Percentiles rank a stretch among this genome's conserved stretches.
Evolutionary conservation across 2,888 invertebrate species (phyloP).

Genomic region (Diaprepes abbreviatus): DNA sequence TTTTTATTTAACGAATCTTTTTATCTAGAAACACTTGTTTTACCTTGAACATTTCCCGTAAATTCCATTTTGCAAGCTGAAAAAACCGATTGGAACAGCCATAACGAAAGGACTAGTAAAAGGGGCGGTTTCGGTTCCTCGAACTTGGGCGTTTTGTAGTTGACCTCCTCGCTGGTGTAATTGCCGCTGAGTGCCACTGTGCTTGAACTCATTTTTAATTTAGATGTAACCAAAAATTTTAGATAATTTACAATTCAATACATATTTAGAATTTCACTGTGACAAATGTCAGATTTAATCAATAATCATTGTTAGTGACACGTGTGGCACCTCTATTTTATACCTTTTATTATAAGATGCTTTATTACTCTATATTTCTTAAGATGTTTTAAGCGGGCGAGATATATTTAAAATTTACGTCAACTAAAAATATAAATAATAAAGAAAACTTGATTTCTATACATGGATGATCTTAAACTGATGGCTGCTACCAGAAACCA

Average conservation of each 20-base stretch:
- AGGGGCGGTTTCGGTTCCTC: constrained; percentile 50
- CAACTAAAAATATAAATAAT: too few relatives aligned
- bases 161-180: constrained; percentile 30
- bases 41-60: constrained; percentile 60
- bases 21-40: constrained; percentile 13
- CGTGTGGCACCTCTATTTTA: too few relatives aligned
- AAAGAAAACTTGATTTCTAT: too few relatives aligned
- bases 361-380: too few relatives aligned
- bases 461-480: too few relatives aligned
- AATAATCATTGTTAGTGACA: too few relatives aligned
- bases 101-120: constrained; percentile 54
- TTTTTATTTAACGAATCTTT: too few relatives aligned
- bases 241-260: not conserved
- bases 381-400: too few relatives aligned
- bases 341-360: too few relatives aligned
- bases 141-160: constrained; percentile 41
- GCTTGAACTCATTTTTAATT: constrained; percentile 56
- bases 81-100: constrained; percentile 60
- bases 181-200: constrained; percentile 58
- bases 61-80: constrained; percentile 59
- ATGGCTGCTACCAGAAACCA: too few relatives aligned
- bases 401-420: too few relatives aligned
- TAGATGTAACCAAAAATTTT: constrained; percentile 18
- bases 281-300: constrained; percentile 7
- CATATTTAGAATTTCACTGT: constrained; percentile 16